Base-by-base conservation (phyloP, 2,113 vertebrate genomes). In the Sceloporus tristichus region DNA sequence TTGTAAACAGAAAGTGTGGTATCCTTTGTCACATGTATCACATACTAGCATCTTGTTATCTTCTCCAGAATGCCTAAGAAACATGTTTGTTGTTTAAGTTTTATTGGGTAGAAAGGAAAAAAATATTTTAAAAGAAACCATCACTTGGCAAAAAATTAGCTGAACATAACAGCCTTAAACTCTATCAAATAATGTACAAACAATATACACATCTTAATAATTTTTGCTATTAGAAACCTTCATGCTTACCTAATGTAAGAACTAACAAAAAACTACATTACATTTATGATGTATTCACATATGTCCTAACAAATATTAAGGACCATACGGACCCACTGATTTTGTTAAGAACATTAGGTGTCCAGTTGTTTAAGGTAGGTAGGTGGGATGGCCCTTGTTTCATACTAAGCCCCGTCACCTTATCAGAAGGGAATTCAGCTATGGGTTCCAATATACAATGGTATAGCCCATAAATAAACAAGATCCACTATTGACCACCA, bases 11-110 rank as follows among this genome's bases (percentile, higher is more conserved):
- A 98, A 98, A 13, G 98, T 95, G 95, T 99, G 99, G 94, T 98
- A 99, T 62, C 98, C 97, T 97, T 99, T 99, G 96, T 99, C 98
- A 18, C 99, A 99, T 14, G 98, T 97, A 89, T 98, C 98, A 14
- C 99, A 99, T 92, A 98, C 98, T 92, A 99, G 95, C 97, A 99
- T 97, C 96, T 97, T 97, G 94, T 94, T 98, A 86, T 98, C 98
- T 65, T 98, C 98, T 62, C 97, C 98, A 90, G 96, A 98, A 92
- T 98, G 97, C 93, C 98, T 99, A 92, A 89, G 92, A 90, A 92
- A 94, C 83, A 91, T 79, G 92, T 93, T 4, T 92, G 89, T 59
- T 40, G 59, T 42, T 82, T 68, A 88, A 68, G 29, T n/a, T 21
- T 76, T 70, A 53, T 16, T 53, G 42, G 59, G 14, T 68, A 38